Evolutionary conservation across 2,888 invertebrate genomes (phyloP).

Genomic region (Crocallis elinguaria): DNA sequence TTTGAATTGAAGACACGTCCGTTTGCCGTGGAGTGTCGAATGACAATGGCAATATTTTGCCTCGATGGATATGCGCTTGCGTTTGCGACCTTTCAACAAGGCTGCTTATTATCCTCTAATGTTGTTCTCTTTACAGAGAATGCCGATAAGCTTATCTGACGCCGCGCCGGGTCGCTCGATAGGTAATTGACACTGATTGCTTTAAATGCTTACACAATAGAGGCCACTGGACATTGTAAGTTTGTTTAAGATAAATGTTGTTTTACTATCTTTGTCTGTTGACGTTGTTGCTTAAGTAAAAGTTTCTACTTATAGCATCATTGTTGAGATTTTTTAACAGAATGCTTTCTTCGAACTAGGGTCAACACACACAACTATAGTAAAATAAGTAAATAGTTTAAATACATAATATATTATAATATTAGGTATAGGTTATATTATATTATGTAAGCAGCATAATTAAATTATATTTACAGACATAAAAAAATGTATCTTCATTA

Average conservation of each 20-base stretch:
- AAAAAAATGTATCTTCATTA: too few species aligned
- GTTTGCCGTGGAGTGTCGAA: slow-evolving; percentile 25
- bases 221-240: not conserved
- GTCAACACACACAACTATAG: too few species aligned
- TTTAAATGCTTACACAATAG: slow-evolving; percentile 20
- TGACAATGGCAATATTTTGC: slow-evolving; percentile 39
- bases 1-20: slow-evolving; percentile 33
- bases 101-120: slow-evolving; percentile 53
- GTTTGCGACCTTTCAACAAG: slow-evolving; percentile 55
- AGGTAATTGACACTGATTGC: slow-evolving; percentile 22
- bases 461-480: too few species aligned
- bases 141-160: slow-evolving; percentile 11
- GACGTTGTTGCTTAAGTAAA: not conserved
- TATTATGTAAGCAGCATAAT: too few species aligned
- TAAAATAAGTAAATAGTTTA: too few species aligned
- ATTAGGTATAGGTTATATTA: too few species aligned
- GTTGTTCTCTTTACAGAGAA: slow-evolving; percentile 20
- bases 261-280: not conserved
- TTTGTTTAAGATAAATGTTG: not conserved
- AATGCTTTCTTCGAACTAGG: too few species aligned
- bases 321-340: not conserved
- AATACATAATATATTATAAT: too few species aligned
- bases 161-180: slow-evolving; percentile 4
- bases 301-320: not conserved
- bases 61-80: slow-evolving; percentile 52